Evolutionary conservation across 2,797 vertebrate genomes (phyloP).

Genomic region (Mormyrus hasselquistii): DNA sequence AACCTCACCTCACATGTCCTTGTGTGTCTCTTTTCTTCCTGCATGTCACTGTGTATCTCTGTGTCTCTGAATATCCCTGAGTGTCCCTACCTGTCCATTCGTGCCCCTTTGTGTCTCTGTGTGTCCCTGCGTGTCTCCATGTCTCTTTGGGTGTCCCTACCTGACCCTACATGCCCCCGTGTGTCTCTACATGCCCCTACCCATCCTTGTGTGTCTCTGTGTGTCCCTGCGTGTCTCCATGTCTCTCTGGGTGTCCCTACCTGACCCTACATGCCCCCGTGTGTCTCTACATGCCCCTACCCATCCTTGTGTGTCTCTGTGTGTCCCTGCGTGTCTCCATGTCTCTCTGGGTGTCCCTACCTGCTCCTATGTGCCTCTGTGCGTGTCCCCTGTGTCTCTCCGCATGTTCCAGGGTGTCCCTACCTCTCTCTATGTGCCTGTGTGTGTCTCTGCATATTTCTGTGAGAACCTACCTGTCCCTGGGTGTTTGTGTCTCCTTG

Average conservation of each 20-base stretch:
- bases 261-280: no score
- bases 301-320: no score
- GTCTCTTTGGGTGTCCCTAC: neutral
- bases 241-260: neutral
- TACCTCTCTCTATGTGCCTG: neutral
- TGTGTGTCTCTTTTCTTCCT: neutral
- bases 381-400: neutral
- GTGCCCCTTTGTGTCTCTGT: neutral
- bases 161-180: no score
- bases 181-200: no score
- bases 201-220: no score
- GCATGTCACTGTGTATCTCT: no score
- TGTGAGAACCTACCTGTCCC: neutral
- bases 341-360: neutral
- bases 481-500: neutral
- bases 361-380: neutral
- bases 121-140: neutral
- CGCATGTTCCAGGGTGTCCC: no score
- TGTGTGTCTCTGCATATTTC: neutral
- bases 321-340: no score
- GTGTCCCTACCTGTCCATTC: no score
- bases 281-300: no score
- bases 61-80: neutral
- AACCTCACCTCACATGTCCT: neutral
- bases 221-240: no score